Base-by-base conservation (phyloP, 2,113 vertebrate genomes). In the Poeciliopsis prolifica region DNA sequence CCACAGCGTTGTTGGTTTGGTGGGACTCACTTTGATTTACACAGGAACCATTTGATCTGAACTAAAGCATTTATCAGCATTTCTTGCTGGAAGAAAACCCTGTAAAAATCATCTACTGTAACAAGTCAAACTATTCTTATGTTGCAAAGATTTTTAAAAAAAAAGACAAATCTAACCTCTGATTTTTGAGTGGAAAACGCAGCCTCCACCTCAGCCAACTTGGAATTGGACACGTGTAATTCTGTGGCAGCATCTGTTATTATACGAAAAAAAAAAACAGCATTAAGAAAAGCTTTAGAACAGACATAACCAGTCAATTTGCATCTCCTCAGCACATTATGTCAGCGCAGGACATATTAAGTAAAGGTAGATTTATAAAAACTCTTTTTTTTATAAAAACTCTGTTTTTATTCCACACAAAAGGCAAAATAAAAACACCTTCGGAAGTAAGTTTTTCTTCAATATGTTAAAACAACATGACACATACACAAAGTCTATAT, bases 181-280 rank as follows among this genome's bases (percentile, higher is more conserved):
- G 95, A 95, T 88, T 94, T 97, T 75, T 96, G 96, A 67, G 95
- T 29, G 74, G 94, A 26, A 75, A 96, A 95, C 51, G 94, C 84
- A 75, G 92, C 88, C 92, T 99, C 96, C 70, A 96, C 74, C 81
- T 98, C 96, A 68, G 89, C 94, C 84, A 95, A 85, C 88, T 86
- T 95, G 63, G 95, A 94, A 90, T 94, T 96, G 84, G 96, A 95
- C 35, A 95, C 88, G 0, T 96, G 94, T 22, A 97, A 92, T 51
- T 97, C 96, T 13, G 95, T 94, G 28, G 92, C 73, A 74, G 95
- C 91, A 91, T 96, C 96, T 96, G 89, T 86, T n/a, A 73, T 64
- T 6, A 35, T 88, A 90, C 65, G 35, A 70, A 15, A 17, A 2
- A 84, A 75, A 1, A 28, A 28, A 28, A 28, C 28, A 77, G 8